A percentile compares a stretch with the other conserved stretches of the same genome.
Evolutionary conservation across 2,113 vertebrate species (phyloP).

Genomic region (Leptocoma aspasia): DNA sequence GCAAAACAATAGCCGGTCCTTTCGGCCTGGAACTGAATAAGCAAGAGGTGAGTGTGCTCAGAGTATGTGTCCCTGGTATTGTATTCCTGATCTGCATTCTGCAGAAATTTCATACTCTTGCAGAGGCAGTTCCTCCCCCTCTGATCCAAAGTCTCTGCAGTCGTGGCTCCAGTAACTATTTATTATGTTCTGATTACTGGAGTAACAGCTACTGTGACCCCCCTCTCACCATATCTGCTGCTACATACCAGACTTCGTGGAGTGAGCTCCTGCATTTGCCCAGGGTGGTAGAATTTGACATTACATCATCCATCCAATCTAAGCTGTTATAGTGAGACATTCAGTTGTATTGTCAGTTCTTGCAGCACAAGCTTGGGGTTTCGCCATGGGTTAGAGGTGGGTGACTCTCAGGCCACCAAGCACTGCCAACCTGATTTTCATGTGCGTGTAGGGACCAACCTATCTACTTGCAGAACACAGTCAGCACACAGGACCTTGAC

Average conservation of each 20-base stretch:
- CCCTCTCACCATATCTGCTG: not conserved
- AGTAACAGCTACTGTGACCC: not conserved
- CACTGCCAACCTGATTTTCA: not conserved
- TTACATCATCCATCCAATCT: not conserved
- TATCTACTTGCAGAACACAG: not conserved
- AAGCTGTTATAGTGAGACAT: not conserved
- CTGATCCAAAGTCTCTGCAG: not conserved
- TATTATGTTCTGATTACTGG: not conserved
- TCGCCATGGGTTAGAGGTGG: not conserved
- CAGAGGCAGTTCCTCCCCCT: not conserved
- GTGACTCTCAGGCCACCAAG: not conserved
- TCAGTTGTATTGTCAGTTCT: not conserved
- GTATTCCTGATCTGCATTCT: not conserved
- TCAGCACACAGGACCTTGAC: not conserved
- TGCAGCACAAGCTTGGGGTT: not conserved
- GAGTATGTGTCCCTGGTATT: fast-evolving
- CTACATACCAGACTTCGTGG: not conserved
- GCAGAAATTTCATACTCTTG: not conserved
- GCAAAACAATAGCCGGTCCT: not conserved
- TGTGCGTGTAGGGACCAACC: not conserved
- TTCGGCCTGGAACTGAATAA: not conserved
- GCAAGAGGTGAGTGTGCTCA: not conserved
- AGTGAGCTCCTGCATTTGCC: not conserved
- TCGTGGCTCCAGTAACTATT: not conserved
- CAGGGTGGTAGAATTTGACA: not conserved